phyloP scores from a whole-genome alignment of 2,113 vertebrate species.

The Arenaria interpres region DNA sequence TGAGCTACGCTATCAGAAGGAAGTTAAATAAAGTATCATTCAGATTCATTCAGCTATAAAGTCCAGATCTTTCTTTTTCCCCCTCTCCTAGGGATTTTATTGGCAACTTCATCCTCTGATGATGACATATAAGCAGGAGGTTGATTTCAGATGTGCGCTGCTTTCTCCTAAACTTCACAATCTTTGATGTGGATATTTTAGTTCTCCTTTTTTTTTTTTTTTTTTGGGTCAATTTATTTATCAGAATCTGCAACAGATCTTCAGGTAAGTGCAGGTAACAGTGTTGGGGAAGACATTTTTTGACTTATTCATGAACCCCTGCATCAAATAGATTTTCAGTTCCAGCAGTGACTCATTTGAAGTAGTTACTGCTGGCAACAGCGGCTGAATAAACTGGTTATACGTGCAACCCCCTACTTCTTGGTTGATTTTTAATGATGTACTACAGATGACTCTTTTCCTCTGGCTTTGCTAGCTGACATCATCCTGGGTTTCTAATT shows the following conservation, averaged over 20 bases:
- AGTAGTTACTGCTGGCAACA: slow-evolving; percentile 4
- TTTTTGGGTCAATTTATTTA: background rate
- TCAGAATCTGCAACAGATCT: background rate
- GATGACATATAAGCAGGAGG: background rate
- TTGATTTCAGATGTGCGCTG: background rate
- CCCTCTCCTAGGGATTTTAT: background rate
- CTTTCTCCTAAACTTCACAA: background rate
- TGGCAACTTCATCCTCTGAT: background rate
- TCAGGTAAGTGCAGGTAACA: background rate
- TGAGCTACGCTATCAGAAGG: background rate
- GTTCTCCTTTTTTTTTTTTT: background rate
- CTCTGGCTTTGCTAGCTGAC: background rate
- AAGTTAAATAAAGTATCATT: background rate
- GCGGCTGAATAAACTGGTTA: background rate
- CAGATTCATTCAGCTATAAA: background rate
- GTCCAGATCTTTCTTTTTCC: background rate
- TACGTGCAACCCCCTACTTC: background rate
- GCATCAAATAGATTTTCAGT: background rate
- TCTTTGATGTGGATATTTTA: background rate
- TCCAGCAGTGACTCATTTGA: slow-evolving; percentile 25
- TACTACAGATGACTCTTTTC: background rate
- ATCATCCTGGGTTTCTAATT: background rate
- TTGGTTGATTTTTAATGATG: background rate
- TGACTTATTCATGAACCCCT: slow-evolving; percentile 22
- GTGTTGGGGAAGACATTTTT: background rate